These are phyloP conservation scores for Cossypha heuglini DNA, from an alignment of 2,797 vertebrate species.

Conservation along the genomic window DNA sequence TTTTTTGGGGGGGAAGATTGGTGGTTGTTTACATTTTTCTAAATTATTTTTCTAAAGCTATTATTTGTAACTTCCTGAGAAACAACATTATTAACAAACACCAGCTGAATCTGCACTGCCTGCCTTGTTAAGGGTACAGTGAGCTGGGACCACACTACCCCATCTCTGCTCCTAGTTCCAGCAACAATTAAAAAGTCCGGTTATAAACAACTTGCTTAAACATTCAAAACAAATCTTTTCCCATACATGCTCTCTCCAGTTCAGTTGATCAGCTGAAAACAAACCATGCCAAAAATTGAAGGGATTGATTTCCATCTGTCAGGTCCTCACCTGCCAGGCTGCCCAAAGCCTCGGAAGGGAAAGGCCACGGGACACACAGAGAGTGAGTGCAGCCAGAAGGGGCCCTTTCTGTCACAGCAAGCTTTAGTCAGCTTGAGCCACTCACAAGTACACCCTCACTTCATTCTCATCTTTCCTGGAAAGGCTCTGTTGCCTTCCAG, in stretches of 20 bases:
- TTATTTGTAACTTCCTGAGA: not conserved
- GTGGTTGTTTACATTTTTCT: not conserved
- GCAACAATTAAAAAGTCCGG: not conserved
- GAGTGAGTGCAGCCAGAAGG: not conserved
- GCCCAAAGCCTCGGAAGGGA: not conserved
- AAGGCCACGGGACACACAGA: not conserved
- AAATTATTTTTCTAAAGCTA: not conserved
- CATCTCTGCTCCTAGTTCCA: not conserved
- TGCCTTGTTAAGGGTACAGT: not conserved
- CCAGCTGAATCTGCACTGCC: not conserved
- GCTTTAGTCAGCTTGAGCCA: not conserved
- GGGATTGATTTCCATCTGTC: not conserved
- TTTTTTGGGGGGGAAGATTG: rapidly evolving
- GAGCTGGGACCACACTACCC: not conserved
- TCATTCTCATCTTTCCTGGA: not conserved
- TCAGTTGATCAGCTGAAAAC: not conserved
- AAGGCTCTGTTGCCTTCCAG: not conserved
- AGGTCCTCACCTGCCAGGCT: not conserved
- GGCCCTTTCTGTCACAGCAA: not conserved
- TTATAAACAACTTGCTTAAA: not conserved
- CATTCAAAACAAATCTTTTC: not conserved
- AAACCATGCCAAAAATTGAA: not conserved
- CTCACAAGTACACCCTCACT: not conserved
- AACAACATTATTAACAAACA: not conserved
- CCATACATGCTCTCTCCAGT: not conserved